Base-by-base conservation (phyloP, 2,113 vertebrate species). In the Nycticebus coucang region DNA sequence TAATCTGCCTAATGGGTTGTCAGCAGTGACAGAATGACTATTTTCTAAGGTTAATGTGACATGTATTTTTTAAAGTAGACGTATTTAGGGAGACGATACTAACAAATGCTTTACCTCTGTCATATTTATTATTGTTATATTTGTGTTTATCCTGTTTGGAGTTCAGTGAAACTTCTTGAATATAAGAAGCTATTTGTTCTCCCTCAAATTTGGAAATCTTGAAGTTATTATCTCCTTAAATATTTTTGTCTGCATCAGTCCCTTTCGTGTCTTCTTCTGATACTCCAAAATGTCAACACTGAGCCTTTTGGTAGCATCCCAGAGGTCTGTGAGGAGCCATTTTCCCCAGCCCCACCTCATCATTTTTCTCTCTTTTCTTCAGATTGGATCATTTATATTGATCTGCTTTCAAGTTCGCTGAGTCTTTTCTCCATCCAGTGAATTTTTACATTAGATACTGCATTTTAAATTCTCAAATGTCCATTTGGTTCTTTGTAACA, bases 311-410 rank as follows among this genome's bases (percentile, higher is more conserved):
- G 24, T n/a, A 50, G 8, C 64, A 18, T 88, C 35, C 35, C 26
- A 19, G 1, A 57, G 37, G 18, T 57, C 45, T 66, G 41, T 30
- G 22, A 68, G 18, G 19, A 86, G 77, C 35, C 91, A 3, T 41
- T 60, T 28, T 75, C 8, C n/a, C 14, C n/a, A 3, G 24, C 15
- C 60, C 35, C 18, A 18, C 33, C 45, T 50, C 45, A 5, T 37
- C 5, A 80, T 68, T 72, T 87, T 78, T 74, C 89, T 84, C 24
- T 89, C 62, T 96, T 28, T 71, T 78, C 13, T 95, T 91, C 60
- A 85, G 21, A 80, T 30, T 69, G 19, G 24, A 62, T 84, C 41
- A 59, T 74, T 89, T 84, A 69, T 88, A 24, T 62, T 59, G 74
- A 72, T 50, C 45, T 69, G 28, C 30, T 12, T 94, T 93, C 28